These are phyloP conservation scores for Hermaeophaga mercurialis DNA, from an alignment of 2,888 invertebrate species.

Conservation along the genomic window DNA sequence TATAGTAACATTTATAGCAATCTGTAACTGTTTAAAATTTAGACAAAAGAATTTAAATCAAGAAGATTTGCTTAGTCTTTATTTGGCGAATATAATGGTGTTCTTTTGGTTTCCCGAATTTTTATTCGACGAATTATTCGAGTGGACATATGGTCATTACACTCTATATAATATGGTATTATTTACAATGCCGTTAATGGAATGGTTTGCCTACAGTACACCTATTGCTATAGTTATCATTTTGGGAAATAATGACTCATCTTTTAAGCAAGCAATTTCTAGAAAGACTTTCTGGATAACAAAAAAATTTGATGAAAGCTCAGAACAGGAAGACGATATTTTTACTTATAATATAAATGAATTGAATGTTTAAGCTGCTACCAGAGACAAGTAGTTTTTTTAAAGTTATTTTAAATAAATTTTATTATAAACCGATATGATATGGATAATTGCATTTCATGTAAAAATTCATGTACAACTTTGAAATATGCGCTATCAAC, in stretches of 20 bases:
- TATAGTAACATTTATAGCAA: not conserved
- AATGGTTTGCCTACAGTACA: conserved; percentile 7
- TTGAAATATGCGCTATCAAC: no score
- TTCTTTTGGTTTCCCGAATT: conserved; percentile 5
- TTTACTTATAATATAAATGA: no score
- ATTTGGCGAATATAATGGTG: not conserved
- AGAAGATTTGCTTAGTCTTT: not conserved
- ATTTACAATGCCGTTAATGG: conserved; percentile 1
- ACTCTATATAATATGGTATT: not conserved
- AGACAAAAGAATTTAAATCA: not conserved
- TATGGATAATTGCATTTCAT: no score
- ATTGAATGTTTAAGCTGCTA: no score
- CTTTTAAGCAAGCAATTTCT: not conserved
- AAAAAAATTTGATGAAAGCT: not conserved
- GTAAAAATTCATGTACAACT: no score
- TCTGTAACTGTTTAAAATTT: not conserved
- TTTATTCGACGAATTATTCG: not conserved
- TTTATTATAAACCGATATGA: no score
- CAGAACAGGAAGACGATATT: not conserved
- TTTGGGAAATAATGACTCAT: not conserved
- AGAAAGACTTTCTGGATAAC: not conserved
- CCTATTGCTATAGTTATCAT: not conserved
- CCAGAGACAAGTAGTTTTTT: no score
- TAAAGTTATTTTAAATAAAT: no score
- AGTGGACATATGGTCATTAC: not conserved